Evolutionary conservation across 2,888 invertebrate species (phyloP).

Genomic region (Nomada lathburiana): DNA sequence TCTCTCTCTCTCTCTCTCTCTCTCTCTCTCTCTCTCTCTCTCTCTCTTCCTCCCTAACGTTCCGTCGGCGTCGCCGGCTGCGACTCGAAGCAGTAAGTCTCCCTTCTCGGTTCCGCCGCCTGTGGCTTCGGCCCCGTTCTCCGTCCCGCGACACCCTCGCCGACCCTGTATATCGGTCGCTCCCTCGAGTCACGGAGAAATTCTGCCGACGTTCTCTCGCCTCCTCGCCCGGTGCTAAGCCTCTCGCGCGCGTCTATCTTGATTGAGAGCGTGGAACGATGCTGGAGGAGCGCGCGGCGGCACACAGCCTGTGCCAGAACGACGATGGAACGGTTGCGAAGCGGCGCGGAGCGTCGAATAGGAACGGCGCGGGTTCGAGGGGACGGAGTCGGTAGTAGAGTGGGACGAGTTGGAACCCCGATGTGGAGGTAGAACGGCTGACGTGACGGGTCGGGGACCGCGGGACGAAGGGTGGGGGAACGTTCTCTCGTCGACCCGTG

Average conservation of each 20-base stretch:
- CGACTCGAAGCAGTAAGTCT: constrained; percentile 72
- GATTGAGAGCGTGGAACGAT: constrained; percentile 82
- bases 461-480: constrained; percentile 73
- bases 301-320: constrained; percentile 38
- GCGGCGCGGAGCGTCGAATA: constrained; percentile 37
- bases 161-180: constrained; percentile 52
- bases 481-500: constrained; percentile 64
- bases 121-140: constrained; percentile 69
- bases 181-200: constrained; percentile 69
- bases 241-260: constrained; percentile 83
- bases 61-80: constrained; percentile 28
- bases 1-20: background rate
- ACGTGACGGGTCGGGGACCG: constrained; percentile 61
- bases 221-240: constrained; percentile 79
- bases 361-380: constrained; percentile 39
- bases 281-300: constrained; percentile 34
- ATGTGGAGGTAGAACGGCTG: constrained; percentile 3
- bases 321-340: constrained; percentile 50
- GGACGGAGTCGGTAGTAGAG: constrained; percentile 58
- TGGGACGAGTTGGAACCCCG: constrained; percentile 57
- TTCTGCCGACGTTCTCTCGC: constrained; percentile 69
- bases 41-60: constrained; percentile 19
- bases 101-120: constrained; percentile 72
- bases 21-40: background rate
- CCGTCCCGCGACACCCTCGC: constrained; percentile 53